Base-by-base conservation (phyloP, 2,888 invertebrate species). In the Acrobasis repandana region DNA sequence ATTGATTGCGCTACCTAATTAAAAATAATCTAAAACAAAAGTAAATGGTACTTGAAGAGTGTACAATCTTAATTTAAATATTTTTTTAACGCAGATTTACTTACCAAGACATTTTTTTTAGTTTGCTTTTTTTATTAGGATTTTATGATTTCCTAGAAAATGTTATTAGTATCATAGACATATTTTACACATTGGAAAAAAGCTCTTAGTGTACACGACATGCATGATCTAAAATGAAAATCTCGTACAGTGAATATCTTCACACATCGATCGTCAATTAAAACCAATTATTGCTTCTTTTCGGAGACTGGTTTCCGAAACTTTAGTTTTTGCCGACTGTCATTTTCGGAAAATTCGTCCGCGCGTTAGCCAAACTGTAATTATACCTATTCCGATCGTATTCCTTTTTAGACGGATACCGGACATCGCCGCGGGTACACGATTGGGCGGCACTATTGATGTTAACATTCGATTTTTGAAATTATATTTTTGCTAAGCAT, bases 301-400 rank as follows among this genome's bases (percentile, higher is more conserved):
- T 43, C 65, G 63, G 65, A 74, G 65, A 67, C 73, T 54, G 74
- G 77, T 85, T 83, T 85, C 78, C 79, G 75, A 85, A 86, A 82
- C 61, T 48, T 59, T 65, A 82, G 84, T 88, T 90, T 90, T 78
- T 68, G 56, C 57, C 43, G 60, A 52, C 62, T 63, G 85, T 80
- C 86, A 88, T 88, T 89, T 89, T 85, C 78, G 76, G 84, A 79
- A 89, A 89, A 86, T 86, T 82, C 80, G 72, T 70, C 68, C 65
- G 73, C 77, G 71, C 74, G 70, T 81, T 74, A 79, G 77, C 72
- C 70, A 74, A 75, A 71, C 77, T 72, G 83, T 86, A 89, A 90
- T 90, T 89, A 88, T 84, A 76, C 88, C 83, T 88, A 89, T 88
- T 89, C 86, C 78, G 86, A 89, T 88, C 76, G 82, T 69, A 70